A percentile compares a stretch with the other conserved stretches of the same genome.
Conservation (phyloP, 2,888 invertebrate species). For the Perdita meconis region DNA sequence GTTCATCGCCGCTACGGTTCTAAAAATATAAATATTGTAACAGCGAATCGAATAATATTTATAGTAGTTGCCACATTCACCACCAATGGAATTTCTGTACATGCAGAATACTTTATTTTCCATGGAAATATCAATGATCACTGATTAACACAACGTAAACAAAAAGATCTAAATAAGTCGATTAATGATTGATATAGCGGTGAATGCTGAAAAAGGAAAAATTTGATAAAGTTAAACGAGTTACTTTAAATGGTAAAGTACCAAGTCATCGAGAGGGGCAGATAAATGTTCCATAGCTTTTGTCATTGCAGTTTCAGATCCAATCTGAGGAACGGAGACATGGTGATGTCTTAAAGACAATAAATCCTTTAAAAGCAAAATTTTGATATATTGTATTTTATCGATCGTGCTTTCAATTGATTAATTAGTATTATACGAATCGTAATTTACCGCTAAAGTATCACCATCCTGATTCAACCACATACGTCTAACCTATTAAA, state of each 20-base stretch:
- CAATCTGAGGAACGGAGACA: constrained; percentile 73
- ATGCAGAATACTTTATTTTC: too few species aligned
- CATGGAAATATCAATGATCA: too few species aligned
- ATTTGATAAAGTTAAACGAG: background rate
- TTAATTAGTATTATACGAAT: constrained; percentile 12
- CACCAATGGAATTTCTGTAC: too few species aligned
- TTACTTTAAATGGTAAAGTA: constrained; percentile 80
- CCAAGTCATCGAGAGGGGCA: constrained; percentile 78
- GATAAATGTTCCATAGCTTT: constrained; percentile 79
- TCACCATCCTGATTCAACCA: constrained; percentile 81
- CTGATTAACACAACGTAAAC: too few species aligned
- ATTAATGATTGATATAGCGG: too few species aligned
- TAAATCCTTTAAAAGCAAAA: constrained; percentile 72
- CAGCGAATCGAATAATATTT: background rate
- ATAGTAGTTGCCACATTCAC: background rate
- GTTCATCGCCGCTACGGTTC: constrained; percentile 85
- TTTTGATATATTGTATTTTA: constrained; percentile 20
- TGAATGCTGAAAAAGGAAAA: too few species aligned
- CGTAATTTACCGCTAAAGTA: constrained; percentile 75
- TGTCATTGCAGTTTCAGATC: constrained; percentile 75
- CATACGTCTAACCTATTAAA: constrained; percentile 76
- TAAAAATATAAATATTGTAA: constrained; percentile 72
- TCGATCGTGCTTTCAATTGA: background rate
- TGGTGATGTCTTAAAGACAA: constrained; percentile 78
- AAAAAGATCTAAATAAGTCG: too few species aligned